Conservation (phyloP, 2,797 vertebrate species). For the Lindbergichthys nudifrons region DNA sequence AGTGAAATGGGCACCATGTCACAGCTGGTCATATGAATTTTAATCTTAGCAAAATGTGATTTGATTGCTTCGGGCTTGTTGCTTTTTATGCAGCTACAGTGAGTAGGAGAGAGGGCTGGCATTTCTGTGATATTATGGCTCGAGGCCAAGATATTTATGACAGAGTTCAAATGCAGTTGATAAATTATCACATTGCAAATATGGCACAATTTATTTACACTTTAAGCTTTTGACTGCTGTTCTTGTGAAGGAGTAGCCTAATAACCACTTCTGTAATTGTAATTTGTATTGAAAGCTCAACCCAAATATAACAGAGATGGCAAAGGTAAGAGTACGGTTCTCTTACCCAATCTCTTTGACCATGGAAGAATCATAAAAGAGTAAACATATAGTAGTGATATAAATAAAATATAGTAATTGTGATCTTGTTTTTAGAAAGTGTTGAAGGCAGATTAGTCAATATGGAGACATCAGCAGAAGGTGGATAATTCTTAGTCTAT, state of each 20-base stretch:
- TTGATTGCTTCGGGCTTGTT: conserved; percentile 39
- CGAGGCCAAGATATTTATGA: conserved; percentile 15
- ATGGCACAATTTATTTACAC: neutral
- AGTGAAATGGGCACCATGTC: conserved; percentile 50
- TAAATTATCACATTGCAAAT: neutral
- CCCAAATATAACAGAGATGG: neutral
- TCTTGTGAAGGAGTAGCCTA: neutral
- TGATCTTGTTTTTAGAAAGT: conserved; percentile 16
- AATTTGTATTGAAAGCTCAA: neutral
- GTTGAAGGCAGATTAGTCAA: conserved; percentile 3
- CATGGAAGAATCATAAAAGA: neutral
- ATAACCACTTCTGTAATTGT: neutral
- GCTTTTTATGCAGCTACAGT: conserved; percentile 22
- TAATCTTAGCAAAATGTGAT: conserved; percentile 47
- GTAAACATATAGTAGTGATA: neutral
- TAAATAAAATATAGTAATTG: neutral
- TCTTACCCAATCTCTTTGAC: conserved; percentile 6
- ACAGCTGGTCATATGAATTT: conserved; percentile 48
- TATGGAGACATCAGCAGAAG: neutral
- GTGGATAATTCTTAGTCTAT: neutral
- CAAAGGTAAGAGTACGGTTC: neutral
- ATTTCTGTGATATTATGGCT: conserved; percentile 24
- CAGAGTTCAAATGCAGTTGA: conserved; percentile 1
- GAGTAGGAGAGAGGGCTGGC: conserved; percentile 8
- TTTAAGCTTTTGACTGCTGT: conserved; percentile 10